These are phyloP conservation scores for Rhadina sibilatrix DNA, from an alignment of 2,113 vertebrate genomes.

Conservation along the genomic window DNA sequence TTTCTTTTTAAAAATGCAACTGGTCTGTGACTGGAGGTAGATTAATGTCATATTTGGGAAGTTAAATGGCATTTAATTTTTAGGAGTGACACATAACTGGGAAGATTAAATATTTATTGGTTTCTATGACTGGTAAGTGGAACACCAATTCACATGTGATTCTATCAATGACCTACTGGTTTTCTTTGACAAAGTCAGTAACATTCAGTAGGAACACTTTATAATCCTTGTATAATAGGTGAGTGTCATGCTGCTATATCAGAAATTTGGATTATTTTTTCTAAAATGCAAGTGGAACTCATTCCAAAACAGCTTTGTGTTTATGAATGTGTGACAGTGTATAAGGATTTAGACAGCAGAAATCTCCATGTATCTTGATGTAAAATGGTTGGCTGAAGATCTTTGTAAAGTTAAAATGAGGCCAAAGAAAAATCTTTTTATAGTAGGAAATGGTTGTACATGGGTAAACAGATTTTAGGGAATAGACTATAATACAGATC, in stretches of 20 bases:
- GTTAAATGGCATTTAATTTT: neutral
- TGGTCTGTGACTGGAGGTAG: neutral
- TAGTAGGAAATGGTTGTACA: neutral
- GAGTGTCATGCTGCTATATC: neutral
- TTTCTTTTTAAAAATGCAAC: neutral
- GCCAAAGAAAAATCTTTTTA: neutral
- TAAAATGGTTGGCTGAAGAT: neutral
- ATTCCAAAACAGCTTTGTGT: neutral
- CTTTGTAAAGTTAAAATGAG: neutral
- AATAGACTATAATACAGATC: neutral
- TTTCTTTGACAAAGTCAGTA: neutral
- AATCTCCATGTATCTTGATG: neutral
- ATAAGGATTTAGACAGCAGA: neutral
- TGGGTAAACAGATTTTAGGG: neutral
- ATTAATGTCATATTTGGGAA: neutral
- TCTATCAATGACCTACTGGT: neutral
- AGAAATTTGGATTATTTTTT: neutral
- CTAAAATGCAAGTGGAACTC: neutral
- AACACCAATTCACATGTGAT: neutral
- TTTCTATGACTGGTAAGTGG: neutral
- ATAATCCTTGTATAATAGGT: neutral
- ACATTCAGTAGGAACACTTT: neutral
- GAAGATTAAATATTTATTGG: neutral
- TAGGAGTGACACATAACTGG: neutral
- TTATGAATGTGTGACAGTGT: neutral